These are phyloP conservation scores for Acanthosepion esculentum DNA, from an alignment of 2,888 invertebrate genomes.

Conservation along the genomic window DNA sequence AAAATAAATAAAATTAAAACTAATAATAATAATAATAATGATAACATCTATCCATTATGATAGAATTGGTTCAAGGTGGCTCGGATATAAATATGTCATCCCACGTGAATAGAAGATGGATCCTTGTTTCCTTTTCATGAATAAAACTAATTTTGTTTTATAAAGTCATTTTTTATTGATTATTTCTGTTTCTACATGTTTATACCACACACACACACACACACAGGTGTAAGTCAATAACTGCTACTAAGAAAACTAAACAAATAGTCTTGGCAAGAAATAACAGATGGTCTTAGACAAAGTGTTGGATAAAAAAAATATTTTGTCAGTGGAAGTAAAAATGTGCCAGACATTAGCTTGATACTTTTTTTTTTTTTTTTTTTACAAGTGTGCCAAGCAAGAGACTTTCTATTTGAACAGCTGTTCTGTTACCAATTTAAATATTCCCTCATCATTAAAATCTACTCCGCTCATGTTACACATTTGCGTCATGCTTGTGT, in stretches of 20 bases:
- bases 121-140: background rate
- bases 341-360: background rate
- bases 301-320: background rate
- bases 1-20: background rate
- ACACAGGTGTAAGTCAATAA: slow-evolving; percentile 18
- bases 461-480: background rate
- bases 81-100: background rate
- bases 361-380: background rate
- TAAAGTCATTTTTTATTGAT: background rate
- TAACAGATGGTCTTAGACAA: background rate
- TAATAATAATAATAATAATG: background rate
- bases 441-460: slow-evolving; percentile 33
- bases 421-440: background rate
- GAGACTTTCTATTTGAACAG: background rate
- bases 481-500: background rate
- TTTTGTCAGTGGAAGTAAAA: background rate
- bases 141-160: slow-evolving; percentile 33
- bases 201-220: background rate
- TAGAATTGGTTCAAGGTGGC: slow-evolving; percentile 25
- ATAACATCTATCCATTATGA: background rate
- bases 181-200: background rate
- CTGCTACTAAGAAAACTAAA: background rate
- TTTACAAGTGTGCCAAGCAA: background rate
- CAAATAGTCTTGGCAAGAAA: background rate
- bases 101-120: background rate